Evolutionary conservation across 2,113 vertebrate genomes (phyloP).

Genomic region (Vidua chalybeata): DNA sequence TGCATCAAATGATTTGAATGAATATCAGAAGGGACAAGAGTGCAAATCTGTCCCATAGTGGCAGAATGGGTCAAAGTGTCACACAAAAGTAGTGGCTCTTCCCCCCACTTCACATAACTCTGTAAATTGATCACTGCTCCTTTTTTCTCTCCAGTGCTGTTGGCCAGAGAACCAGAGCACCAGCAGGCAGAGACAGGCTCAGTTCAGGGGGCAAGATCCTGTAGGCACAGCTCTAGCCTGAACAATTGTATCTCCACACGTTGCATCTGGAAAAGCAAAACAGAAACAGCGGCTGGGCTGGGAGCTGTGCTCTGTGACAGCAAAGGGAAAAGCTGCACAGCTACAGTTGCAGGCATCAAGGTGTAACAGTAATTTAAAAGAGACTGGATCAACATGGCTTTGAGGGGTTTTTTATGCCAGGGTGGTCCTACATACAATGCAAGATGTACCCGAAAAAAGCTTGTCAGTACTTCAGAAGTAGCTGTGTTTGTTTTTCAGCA

Average conservation of each 20-base stretch:
- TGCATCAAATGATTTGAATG: rapidly evolving
- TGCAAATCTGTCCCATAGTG: background rate
- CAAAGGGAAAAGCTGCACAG: background rate
- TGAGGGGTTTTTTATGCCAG: too few species aligned
- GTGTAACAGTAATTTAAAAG: background rate
- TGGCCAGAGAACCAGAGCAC: constrained; percentile 61
- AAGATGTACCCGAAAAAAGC: background rate
- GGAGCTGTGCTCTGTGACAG: background rate
- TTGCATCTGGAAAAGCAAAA: background rate
- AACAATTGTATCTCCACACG: background rate
- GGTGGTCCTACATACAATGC: background rate
- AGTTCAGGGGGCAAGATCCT: background rate
- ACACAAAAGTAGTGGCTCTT: background rate
- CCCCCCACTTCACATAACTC: background rate
- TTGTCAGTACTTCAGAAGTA: rapidly evolving
- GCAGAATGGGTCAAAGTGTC: background rate
- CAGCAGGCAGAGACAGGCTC: background rate
- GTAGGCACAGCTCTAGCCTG: background rate
- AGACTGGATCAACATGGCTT: background rate
- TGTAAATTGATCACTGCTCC: background rate
- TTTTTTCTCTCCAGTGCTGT: background rate
- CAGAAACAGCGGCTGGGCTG: background rate
- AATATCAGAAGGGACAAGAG: background rate
- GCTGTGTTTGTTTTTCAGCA: background rate
- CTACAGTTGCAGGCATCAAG: background rate